phyloP scores from a whole-genome alignment of 2,888 invertebrate species.

The Scaptomyza parva region DNA sequence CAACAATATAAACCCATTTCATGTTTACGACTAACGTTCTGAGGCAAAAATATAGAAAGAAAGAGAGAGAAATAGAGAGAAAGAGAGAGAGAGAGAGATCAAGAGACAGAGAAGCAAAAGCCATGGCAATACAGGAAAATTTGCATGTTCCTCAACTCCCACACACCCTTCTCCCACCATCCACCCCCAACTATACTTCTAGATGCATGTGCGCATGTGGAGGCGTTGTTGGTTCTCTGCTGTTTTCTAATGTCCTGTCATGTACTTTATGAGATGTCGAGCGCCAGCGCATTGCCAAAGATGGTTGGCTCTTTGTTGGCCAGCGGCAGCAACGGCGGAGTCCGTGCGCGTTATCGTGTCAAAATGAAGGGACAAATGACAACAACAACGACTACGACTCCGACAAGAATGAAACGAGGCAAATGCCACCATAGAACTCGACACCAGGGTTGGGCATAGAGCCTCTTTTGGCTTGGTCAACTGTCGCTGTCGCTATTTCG shows the following conservation, averaged over 20 bases:
- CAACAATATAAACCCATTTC: conserved; percentile 83
- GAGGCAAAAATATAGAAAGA: background rate
- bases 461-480: conserved; percentile 57
- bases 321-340: conserved; percentile 27
- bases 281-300: conserved; percentile 77
- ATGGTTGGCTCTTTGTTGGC: conserved; percentile 61
- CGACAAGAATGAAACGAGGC: conserved; percentile 72
- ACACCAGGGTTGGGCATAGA: conserved; percentile 21
- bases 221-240: conserved; percentile 65
- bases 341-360: conserved; percentile 78
- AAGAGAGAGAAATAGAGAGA: background rate
- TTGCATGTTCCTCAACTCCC: conserved; percentile 61
- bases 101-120: too few species aligned
- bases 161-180: conserved; percentile 2
- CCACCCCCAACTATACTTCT: conserved; percentile 2
- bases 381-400: conserved; percentile 45
- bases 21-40: conserved; percentile 77
- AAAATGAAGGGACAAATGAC: conserved; percentile 80
- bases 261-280: conserved; percentile 81
- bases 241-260: conserved; percentile 81
- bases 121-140: conserved; percentile 52
- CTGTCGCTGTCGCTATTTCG: conserved; percentile 28
- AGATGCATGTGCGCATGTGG: conserved; percentile 46
- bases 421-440: conserved; percentile 36
- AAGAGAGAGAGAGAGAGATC: background rate